phyloP scores from a whole-genome alignment of 2,797 vertebrate species.

The Rhinatrema bivittatum region DNA sequence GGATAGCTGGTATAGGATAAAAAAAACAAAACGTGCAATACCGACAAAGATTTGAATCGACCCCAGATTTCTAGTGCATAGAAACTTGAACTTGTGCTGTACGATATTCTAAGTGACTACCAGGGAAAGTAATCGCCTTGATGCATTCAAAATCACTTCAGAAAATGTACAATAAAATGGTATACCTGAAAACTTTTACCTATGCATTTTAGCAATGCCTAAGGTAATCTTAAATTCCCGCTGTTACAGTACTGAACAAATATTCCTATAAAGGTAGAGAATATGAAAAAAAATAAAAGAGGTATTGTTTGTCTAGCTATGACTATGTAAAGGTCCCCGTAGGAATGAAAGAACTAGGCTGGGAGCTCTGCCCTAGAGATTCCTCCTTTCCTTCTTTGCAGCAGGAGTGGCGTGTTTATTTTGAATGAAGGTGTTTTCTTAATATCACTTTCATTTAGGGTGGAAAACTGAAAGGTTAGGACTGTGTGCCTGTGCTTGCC shows the following conservation, averaged over 20 bases:
- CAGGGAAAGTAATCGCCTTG: conserved; percentile 36
- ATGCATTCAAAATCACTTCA: conserved; percentile 43
- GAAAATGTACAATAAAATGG: conserved; percentile 18
- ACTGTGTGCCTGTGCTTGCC: conserved; percentile 3
- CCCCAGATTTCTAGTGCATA: conserved; percentile 38
- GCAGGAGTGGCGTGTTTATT: conserved; percentile 1
- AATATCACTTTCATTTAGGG: conserved; percentile 41
- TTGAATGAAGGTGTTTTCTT: conserved; percentile 35
- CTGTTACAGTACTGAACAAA: conserved; percentile 47
- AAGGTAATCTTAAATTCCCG: too few species aligned
- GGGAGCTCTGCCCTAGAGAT: too few species aligned
- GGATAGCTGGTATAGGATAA: too few species aligned
- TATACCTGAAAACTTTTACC: conserved; percentile 21
- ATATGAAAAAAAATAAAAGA: conserved; percentile 28
- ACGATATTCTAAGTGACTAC: conserved; percentile 16
- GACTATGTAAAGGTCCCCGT: too few species aligned
- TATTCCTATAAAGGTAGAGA: conserved; percentile 14
- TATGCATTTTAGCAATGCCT: conserved; percentile 27
- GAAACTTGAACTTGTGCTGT: conserved; percentile 28
- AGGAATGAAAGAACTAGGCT: too few species aligned
- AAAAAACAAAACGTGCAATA: too few species aligned
- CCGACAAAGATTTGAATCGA: too few species aligned
- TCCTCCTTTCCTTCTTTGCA: conserved; percentile 3
- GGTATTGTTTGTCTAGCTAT: conserved; percentile 5
- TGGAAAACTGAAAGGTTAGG: conserved; percentile 8